Base-by-base conservation (phyloP, 2,888 invertebrate genomes). In the Mythimna loreyi region DNA sequence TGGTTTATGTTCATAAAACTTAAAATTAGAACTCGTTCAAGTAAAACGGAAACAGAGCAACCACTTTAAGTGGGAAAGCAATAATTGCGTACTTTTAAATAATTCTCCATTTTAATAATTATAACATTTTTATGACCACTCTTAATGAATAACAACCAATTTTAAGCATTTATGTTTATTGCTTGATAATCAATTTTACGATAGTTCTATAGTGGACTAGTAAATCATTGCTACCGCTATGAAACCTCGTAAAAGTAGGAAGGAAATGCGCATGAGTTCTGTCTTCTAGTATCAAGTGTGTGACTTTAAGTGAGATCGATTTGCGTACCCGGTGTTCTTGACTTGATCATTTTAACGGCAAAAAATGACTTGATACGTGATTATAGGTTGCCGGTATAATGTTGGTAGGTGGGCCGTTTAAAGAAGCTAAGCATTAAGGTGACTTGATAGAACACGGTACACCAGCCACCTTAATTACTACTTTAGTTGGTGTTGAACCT, bases 161-260 rank as follows among this genome's bases (percentile, higher is more conserved):
- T 69, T 69, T 67, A 75, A 76, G 65, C 67, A 55, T 64, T 72
- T 68, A 76, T 67, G 60, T 84, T 83, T 82, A 85, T 77, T 73
- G 67, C 73, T 67, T 72, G 64, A 78, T 85, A 84, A 85, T 86
- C 71, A 81, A 83, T 78, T 86, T 85, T 81, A 86, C 64, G 76
- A 85, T 70, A 78, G 60, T 67, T 78, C 64, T 68, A 67, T 80
- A 65, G 75, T 84, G 64, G 72, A 75, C 62, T 40, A 65, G 75
- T 85, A 76, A 81, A 82, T 81, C 76, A 80, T 70, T 58, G 80
- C 80, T 79, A 81, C 80, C 65, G 75, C 68, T 72, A 25, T 33
- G 58, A 49, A 61, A n/a, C 33, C 9, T 49, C 28, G 25, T 66
- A 63, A 64, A 65, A 40, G 9, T 45, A 53, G 25, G 50, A 52